A percentile compares a stretch with the other conserved stretches of the same genome.
These are phyloP conservation scores for Drosophila glabriapex DNA, from an alignment of 2,888 invertebrate genomes.

Conservation along the genomic window DNA sequence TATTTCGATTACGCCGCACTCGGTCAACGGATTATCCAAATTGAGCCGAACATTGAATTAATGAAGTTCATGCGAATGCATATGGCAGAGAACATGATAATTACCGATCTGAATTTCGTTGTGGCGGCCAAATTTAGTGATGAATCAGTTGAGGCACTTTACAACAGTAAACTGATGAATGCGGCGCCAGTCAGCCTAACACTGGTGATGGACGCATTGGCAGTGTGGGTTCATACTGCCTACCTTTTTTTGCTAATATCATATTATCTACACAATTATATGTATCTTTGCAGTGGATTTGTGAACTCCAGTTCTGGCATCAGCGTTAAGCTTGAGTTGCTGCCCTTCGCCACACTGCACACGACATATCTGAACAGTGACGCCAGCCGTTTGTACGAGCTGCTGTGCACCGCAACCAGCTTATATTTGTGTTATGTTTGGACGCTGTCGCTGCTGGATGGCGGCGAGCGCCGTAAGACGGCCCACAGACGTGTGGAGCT, in stretches of 20 bases:
- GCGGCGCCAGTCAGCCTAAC: conserved; percentile 61
- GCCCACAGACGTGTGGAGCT: conserved; percentile 31
- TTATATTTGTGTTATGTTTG: conserved; percentile 39
- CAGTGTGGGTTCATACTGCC: conserved; percentile 45
- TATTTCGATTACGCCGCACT: conserved; percentile 7
- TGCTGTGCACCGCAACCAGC: not conserved
- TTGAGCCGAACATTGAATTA: not conserved
- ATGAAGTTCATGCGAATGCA: conserved; percentile 13
- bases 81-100: not conserved
- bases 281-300: conserved; percentile 31
- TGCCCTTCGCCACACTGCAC: conserved; percentile 32
- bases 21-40: conserved; percentile 5
- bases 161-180: conserved; percentile 47
- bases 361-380: not conserved
- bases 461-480: conserved; percentile 7
- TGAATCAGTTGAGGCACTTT: conserved; percentile 42
- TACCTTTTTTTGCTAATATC: not conserved
- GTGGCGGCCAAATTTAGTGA: conserved; percentile 41
- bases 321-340: conserved; percentile 18
- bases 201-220: conserved; percentile 53
- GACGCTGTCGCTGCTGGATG: conserved; percentile 30
- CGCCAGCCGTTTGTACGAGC: conserved; percentile 3
- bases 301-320: conserved; percentile 29
- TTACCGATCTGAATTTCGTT: conserved; percentile 38
- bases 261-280: not conserved